phyloP scores from a whole-genome alignment of 2,797 vertebrate genomes.

The Glyptemys insculpta region DNA sequence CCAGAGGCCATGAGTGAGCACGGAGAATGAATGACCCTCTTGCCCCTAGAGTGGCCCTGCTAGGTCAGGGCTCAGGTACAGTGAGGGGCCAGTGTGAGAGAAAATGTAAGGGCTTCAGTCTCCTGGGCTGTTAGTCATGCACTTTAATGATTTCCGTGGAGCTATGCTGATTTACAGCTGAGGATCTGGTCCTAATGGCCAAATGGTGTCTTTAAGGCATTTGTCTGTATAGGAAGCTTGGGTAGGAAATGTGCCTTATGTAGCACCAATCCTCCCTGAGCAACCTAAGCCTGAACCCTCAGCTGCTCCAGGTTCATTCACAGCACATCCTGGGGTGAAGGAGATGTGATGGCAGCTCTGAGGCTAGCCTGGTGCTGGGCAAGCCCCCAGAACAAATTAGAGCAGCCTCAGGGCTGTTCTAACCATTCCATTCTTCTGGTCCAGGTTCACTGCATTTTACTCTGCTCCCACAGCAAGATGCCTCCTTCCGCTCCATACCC shows the following conservation, averaged over 20 bases:
- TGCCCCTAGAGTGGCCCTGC: constrained; percentile 25
- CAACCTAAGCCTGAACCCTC: not conserved
- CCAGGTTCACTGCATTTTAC: not conserved
- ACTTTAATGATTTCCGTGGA: not conserved
- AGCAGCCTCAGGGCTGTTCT: not conserved
- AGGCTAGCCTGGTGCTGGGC: not conserved
- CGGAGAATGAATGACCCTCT: constrained; percentile 56
- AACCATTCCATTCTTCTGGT: not conserved
- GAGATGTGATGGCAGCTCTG: not conserved
- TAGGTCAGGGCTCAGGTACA: constrained; percentile 25
- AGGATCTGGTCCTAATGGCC: constrained; percentile 16
- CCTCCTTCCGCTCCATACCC: not conserved
- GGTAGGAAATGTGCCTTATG: not conserved
- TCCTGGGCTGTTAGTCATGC: not conserved
- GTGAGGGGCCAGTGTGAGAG: not conserved
- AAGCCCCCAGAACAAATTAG: not conserved
- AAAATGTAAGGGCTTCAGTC: not conserved
- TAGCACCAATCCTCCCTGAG: not conserved
- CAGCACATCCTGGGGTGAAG: fast-evolving
- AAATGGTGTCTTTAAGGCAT: not conserved
- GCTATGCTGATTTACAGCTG: constrained; percentile 54
- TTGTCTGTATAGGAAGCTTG: not conserved
- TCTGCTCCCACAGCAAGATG: not conserved
- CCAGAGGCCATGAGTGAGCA: constrained; percentile 42
- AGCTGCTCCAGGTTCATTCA: fast-evolving